Conservation (phyloP, 2,888 invertebrate species). For the Octonoba sinensis region DNA sequence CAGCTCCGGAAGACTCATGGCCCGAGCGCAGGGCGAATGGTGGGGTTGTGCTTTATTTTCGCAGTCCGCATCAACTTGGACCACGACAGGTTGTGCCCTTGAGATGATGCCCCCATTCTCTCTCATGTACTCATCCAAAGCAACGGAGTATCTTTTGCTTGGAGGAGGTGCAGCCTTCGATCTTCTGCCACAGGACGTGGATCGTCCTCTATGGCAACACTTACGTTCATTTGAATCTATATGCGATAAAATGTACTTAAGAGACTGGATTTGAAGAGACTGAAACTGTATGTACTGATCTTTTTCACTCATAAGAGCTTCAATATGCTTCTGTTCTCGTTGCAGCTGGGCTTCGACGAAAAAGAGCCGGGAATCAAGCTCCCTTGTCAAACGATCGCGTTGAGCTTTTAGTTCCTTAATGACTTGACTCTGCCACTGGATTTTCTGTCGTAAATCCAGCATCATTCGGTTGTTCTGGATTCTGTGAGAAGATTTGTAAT, state of each 20-base stretch:
- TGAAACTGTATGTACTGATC: slow-evolving; percentile 51
- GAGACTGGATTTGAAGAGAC: slow-evolving; percentile 36
- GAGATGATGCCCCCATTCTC: slow-evolving; percentile 38
- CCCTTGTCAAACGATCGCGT: slow-evolving; percentile 42
- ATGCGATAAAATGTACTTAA: slow-evolving; percentile 34
- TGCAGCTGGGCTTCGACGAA: slow-evolving; percentile 51
- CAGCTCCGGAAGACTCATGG: slow-evolving; percentile 41
- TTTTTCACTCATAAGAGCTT: slow-evolving; percentile 42
- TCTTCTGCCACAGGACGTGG: slow-evolving; percentile 27
- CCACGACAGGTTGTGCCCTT: slow-evolving; percentile 48
- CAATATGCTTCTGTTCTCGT: slow-evolving; percentile 56
- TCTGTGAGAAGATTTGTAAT: not conserved
- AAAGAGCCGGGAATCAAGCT: slow-evolving; percentile 44
- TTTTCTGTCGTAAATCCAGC: slow-evolving; percentile 44
- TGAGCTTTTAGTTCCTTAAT: slow-evolving; percentile 40
- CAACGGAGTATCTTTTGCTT: slow-evolving; percentile 38
- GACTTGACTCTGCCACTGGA: slow-evolving; percentile 44
- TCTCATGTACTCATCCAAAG: slow-evolving; percentile 54
- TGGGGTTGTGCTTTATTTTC: not conserved
- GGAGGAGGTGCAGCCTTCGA: slow-evolving; percentile 2
- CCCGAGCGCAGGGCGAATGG: slow-evolving; percentile 12
- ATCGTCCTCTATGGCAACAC: slow-evolving; percentile 8
- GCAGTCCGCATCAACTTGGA: slow-evolving; percentile 15
- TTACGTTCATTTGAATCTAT: slow-evolving; percentile 21
- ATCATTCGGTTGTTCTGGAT: slow-evolving; percentile 52